These are phyloP conservation scores for Rhabdophis nuchalis DNA, from an alignment of 2,797 vertebrate genomes.

Conservation along the genomic window DNA sequence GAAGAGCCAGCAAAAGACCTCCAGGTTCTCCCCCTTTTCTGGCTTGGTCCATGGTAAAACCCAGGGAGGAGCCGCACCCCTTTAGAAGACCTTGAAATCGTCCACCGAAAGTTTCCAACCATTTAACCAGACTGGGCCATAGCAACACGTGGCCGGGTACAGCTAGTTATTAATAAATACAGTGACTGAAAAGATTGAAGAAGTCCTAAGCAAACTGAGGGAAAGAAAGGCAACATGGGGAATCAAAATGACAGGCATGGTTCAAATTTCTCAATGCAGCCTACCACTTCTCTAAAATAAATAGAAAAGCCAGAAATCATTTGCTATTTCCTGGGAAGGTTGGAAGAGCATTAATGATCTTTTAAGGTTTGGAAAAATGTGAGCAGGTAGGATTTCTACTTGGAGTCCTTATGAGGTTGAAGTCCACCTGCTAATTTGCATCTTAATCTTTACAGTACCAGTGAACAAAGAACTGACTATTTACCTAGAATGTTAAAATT, in stretches of 20 bases:
- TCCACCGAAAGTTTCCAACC: too few species aligned
- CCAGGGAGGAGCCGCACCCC: too few species aligned
- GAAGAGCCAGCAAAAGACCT: too few species aligned
- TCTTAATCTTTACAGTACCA: neutral
- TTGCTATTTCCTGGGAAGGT: neutral
- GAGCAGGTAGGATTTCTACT: neutral
- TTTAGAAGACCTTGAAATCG: too few species aligned
- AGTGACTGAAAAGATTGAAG: neutral
- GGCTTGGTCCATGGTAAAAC: too few species aligned
- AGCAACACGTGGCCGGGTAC: too few species aligned
- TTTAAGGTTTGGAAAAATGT: neutral
- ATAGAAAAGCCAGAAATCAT: neutral
- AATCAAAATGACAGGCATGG: neutral
- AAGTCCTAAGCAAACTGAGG: neutral
- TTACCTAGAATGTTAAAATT: constrained; percentile 94
- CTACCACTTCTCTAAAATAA: neutral
- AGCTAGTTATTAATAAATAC: neutral
- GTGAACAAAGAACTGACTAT: neutral
- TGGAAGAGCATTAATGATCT: neutral
- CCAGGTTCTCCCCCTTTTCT: too few species aligned
- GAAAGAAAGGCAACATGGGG: neutral
- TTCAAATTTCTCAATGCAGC: neutral
- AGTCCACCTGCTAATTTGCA: neutral
- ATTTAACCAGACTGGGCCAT: too few species aligned
- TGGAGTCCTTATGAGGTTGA: neutral